Evolutionary conservation across 2,113 vertebrate species (phyloP).

Genomic region (Pseudorhombus dupliciocellatus): DNA sequence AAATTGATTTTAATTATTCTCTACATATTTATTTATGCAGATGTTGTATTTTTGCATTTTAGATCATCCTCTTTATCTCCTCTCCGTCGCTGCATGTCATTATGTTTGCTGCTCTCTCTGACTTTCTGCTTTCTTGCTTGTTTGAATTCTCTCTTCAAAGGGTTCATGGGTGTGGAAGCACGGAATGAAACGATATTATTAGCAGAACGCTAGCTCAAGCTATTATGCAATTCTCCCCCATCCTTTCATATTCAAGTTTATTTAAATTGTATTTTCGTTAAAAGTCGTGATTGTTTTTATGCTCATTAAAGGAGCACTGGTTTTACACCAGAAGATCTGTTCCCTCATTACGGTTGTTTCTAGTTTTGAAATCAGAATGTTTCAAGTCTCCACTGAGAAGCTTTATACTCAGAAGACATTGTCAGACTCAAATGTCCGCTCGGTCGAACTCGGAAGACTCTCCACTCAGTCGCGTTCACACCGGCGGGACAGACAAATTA

Average conservation of each 20-base stretch:
- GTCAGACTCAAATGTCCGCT: too few relatives aligned
- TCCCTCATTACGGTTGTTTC: too few relatives aligned
- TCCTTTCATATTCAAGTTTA: not conserved
- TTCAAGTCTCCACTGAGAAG: not conserved
- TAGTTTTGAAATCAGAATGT: not conserved
- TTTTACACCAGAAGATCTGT: too few relatives aligned
- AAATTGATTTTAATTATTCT: slow-evolving; percentile 52
- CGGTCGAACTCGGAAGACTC: too few relatives aligned
- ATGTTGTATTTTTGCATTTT: slow-evolving; percentile 48
- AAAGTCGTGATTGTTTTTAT: too few relatives aligned
- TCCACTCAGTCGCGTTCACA: too few relatives aligned
- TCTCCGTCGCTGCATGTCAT: slow-evolving; percentile 35
- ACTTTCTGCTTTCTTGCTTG: not conserved
- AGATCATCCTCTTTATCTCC: slow-evolving; percentile 44
- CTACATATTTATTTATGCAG: slow-evolving; percentile 63
- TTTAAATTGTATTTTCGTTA: not conserved
- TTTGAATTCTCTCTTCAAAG: slow-evolving; percentile 7
- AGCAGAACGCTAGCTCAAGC: too few relatives aligned
- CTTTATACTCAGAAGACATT: too few relatives aligned
- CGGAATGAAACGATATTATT: not conserved
- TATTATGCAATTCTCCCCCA: not conserved
- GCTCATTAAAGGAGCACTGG: too few relatives aligned
- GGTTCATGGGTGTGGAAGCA: not conserved
- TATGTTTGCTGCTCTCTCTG: slow-evolving; percentile 7
- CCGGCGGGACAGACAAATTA: too few relatives aligned